phyloP scores from a whole-genome alignment of 2,797 vertebrate species.

The Columba guinea region DNA sequence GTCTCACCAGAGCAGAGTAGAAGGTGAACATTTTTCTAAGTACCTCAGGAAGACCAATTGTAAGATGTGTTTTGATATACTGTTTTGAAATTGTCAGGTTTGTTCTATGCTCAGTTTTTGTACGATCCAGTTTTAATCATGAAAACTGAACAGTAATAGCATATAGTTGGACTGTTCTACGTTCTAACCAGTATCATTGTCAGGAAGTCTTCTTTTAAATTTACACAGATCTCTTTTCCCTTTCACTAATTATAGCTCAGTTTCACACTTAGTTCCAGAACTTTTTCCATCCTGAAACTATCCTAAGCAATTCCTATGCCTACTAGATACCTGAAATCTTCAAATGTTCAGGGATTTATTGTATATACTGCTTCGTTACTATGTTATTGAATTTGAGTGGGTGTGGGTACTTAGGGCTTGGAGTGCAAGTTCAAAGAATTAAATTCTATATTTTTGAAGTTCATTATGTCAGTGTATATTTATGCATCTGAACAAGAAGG shows the following conservation, averaged over 20 bases:
- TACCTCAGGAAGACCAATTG: background rate
- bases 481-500: background rate
- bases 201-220: background rate
- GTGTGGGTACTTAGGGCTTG: background rate
- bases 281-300: background rate
- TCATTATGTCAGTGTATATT: background rate
- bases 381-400: background rate
- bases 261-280: background rate
- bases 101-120: background rate
- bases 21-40: background rate
- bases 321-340: background rate
- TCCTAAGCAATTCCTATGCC: background rate
- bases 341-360: background rate
- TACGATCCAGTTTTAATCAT: background rate
- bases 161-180: background rate
- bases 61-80: background rate
- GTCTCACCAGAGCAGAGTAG: too few relatives aligned
- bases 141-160: background rate
- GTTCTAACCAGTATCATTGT: background rate
- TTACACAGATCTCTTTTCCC: background rate
- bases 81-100: background rate
- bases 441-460: background rate
- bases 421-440: background rate
- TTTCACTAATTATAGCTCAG: background rate
- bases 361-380: background rate